phyloP scores from a whole-genome alignment of 2,113 vertebrate species.

The Actenoides hombroni region DNA sequence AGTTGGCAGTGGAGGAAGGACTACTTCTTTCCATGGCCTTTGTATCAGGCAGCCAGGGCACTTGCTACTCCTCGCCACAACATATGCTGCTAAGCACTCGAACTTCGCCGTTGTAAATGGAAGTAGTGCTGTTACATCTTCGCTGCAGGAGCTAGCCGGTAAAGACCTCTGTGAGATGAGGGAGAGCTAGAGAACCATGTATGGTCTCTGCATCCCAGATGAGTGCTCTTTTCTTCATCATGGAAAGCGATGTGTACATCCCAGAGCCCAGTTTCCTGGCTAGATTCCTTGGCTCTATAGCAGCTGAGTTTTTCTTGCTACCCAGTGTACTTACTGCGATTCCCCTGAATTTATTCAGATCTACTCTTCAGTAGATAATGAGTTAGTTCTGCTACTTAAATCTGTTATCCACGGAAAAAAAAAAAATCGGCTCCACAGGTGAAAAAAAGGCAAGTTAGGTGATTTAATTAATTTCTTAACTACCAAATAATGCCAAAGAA shows the following conservation, averaged over 20 bases:
- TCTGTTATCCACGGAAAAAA: background rate
- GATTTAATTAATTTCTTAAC: background rate
- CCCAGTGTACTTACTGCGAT: background rate
- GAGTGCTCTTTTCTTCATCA: constrained; percentile 12
- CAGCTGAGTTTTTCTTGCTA: background rate
- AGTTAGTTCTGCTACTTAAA: background rate
- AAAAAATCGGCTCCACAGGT: background rate
- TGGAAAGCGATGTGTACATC: background rate
- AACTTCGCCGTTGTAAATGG: constrained; percentile 34
- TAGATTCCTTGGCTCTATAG: background rate
- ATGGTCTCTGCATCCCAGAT: constrained; percentile 17
- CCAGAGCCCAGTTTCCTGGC: background rate
- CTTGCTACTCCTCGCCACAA: background rate
- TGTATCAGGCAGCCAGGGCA: background rate
- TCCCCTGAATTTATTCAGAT: background rate
- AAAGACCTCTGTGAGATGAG: background rate
- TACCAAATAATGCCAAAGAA: background rate
- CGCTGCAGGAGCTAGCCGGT: background rate
- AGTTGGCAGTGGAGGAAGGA: background rate
- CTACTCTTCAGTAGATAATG: background rate
- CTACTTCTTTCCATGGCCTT: background rate
- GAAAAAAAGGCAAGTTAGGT: background rate
- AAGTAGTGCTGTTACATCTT: constrained; percentile 8
- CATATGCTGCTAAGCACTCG: background rate
- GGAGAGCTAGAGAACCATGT: constrained; percentile 7